Evolutionary conservation across 1,140 invertebrate species (phyloP).

Genomic region (Brachystomella parvula): DNA sequence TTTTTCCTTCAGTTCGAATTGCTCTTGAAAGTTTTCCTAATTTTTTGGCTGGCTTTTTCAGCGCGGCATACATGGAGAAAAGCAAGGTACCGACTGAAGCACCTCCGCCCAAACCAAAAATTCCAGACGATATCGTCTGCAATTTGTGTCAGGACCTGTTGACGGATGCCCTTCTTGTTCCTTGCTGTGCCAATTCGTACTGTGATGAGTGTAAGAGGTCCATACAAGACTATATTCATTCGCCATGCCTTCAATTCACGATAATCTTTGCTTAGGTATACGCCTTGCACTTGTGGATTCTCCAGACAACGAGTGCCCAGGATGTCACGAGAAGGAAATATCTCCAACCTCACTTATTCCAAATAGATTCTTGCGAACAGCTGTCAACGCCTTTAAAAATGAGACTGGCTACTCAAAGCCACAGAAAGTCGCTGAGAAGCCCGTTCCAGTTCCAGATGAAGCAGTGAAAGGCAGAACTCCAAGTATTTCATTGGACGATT

Average conservation of each 20-base stretch:
- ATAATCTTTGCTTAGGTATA: conserved; percentile 57
- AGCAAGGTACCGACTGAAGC: conserved; percentile 52
- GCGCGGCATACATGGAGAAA: conserved; percentile 68
- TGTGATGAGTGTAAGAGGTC: conserved; percentile 87
- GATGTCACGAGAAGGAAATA: conserved; percentile 84
- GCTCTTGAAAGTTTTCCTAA: not conserved
- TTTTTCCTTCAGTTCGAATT: not conserved
- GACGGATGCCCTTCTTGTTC: conserved; percentile 90
- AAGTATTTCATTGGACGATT: conserved; percentile 31
- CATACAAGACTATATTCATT: not conserved
- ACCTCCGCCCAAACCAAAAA: conserved; percentile 57
- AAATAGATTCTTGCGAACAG: conserved; percentile 78
- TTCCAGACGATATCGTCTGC: conserved; percentile 85
- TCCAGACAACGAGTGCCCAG: conserved; percentile 88
- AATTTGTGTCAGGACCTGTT: conserved; percentile 86
- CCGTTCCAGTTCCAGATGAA: not conserved
- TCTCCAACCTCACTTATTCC: conserved; percentile 87
- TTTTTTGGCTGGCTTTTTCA: conserved; percentile 44
- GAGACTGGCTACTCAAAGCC: conserved; percentile 69
- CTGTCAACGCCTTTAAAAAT: conserved; percentile 80
- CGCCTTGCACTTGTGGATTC: conserved; percentile 72
- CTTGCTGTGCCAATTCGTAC: conserved; percentile 94
- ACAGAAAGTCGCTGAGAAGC: conserved; percentile 25
- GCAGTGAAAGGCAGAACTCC: conserved; percentile 15
- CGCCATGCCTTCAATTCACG: not conserved